Evolutionary conservation across 2,113 vertebrate genomes (phyloP).

Genomic region (Sebastes fasciatus): DNA sequence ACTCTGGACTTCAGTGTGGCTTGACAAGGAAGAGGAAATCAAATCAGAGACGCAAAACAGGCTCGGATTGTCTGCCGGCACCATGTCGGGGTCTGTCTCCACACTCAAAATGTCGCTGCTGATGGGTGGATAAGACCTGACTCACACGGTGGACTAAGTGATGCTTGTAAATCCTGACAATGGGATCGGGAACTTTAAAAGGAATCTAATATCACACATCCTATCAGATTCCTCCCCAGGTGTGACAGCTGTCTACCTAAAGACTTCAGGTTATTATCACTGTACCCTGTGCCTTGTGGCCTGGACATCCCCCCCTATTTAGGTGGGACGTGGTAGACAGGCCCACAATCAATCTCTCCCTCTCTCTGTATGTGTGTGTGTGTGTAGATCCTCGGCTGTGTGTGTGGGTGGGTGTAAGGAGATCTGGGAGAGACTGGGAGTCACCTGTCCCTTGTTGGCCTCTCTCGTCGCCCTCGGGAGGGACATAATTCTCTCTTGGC

Average conservation of each 20-base stretch:
- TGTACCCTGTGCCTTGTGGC: slow-evolving; percentile 41
- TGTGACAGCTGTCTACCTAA: slow-evolving; percentile 71
- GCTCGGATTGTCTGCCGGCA: slow-evolving; percentile 65
- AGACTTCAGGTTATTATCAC: slow-evolving; percentile 48
- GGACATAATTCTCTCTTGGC: slow-evolving; percentile 82
- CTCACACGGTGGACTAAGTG: slow-evolving; percentile 49
- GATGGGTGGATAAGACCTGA: slow-evolving; percentile 20
- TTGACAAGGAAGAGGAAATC: slow-evolving; percentile 69
- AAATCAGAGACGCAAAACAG: slow-evolving; percentile 75
- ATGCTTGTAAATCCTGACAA: slow-evolving; percentile 69
- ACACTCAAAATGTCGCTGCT: slow-evolving; percentile 27
- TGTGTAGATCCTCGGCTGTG: slow-evolving; percentile 27
- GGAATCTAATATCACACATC: slow-evolving; percentile 61
- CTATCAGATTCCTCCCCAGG: slow-evolving; percentile 70
- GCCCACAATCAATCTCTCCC: slow-evolving; percentile 53
- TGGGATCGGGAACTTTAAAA: slow-evolving; percentile 46
- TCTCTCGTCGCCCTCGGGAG: slow-evolving; percentile 69
- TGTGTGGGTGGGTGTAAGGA: slow-evolving; percentile 74
- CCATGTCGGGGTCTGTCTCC: slow-evolving; percentile 33
- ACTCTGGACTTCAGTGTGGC: slow-evolving; percentile 61
- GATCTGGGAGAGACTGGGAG: slow-evolving; percentile 75
- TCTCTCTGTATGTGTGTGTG: slow-evolving; percentile 38
- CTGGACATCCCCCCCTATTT: slow-evolving; percentile 61
- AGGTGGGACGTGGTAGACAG: slow-evolving; percentile 32
- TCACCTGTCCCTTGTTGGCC: slow-evolving; percentile 84